Conservation (phyloP, 1,140 invertebrate genomes). For the Neocloeon triangulifer region DNA sequence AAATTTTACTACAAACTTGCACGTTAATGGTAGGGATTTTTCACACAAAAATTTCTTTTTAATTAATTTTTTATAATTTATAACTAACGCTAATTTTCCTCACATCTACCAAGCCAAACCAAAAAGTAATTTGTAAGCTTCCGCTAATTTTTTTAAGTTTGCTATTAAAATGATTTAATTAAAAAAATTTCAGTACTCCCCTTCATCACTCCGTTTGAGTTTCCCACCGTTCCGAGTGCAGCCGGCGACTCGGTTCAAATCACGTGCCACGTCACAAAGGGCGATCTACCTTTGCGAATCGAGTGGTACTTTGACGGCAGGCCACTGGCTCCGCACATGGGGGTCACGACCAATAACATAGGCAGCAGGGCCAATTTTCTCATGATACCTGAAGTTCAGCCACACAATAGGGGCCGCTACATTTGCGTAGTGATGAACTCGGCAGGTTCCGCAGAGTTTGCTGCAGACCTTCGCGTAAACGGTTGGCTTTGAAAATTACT, state of each 20-base stretch:
- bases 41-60: too few relatives aligned
- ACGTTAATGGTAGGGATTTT: slow-evolving; percentile 47
- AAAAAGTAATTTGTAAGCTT: slow-evolving; percentile 8
- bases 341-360: slow-evolving; percentile 15
- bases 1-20: slow-evolving; percentile 32
- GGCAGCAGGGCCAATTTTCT: slow-evolving; percentile 21
- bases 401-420: slow-evolving; percentile 19
- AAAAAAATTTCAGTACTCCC: slow-evolving; percentile 20
- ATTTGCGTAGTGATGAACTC: slow-evolving; percentile 17
- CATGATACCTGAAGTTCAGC: slow-evolving; percentile 16
- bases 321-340: slow-evolving; percentile 17
- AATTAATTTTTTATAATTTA: background rate
- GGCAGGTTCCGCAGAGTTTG: slow-evolving; percentile 15
- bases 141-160: slow-evolving; percentile 9
- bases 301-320: slow-evolving; percentile 28
- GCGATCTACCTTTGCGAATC: slow-evolving; percentile 41
- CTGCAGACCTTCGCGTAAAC: slow-evolving; percentile 32
- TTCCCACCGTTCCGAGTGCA: slow-evolving; percentile 40
- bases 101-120: background rate
- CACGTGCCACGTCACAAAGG: slow-evolving; percentile 41
- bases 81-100: background rate
- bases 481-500: slow-evolving; percentile 32
- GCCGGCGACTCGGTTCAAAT: slow-evolving; percentile 47
- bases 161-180: slow-evolving; percentile 9
- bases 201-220: slow-evolving; percentile 22